These are phyloP conservation scores for Anastatus disparis DNA, from an alignment of 1,140 invertebrate species.

Conservation along the genomic window DNA sequence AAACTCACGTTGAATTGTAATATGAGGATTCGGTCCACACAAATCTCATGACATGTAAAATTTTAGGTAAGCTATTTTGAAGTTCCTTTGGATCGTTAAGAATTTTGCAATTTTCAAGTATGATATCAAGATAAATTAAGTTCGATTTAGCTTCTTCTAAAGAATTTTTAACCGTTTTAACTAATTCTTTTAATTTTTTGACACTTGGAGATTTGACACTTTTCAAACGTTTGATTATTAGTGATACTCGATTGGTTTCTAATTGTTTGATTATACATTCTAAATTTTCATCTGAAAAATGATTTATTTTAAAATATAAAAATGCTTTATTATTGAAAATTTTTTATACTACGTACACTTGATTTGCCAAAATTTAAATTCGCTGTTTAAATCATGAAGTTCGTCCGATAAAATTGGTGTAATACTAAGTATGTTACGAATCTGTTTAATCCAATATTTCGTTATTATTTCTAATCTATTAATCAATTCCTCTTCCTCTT, in stretches of 20 bases:
- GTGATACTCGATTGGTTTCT: slow-evolving; percentile 75
- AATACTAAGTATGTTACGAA: slow-evolving; percentile 79
- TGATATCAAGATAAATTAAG: slow-evolving; percentile 79
- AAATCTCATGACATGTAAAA: slow-evolving; percentile 80
- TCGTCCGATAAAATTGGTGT: slow-evolving; percentile 65
- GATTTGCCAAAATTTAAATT: slow-evolving; percentile 86
- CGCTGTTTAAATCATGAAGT: slow-evolving; percentile 76
- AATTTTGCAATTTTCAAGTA: slow-evolving; percentile 75
- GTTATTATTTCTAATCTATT: slow-evolving; percentile 83
- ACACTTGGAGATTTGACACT: slow-evolving; percentile 82
- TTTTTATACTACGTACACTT: slow-evolving; percentile 68
- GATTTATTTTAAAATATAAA: no score
- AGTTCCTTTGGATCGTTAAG: slow-evolving; percentile 71
- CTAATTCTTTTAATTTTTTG: slow-evolving; percentile 74
- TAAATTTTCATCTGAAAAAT: slow-evolving; percentile 80
- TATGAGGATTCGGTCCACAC: slow-evolving; percentile 86
- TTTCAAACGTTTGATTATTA: slow-evolving; percentile 78
- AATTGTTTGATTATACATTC: slow-evolving; percentile 80
- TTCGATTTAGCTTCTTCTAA: slow-evolving; percentile 62
- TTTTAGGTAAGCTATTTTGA: slow-evolving; percentile 73
- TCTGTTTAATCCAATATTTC: slow-evolving; percentile 85
- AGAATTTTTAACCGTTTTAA: slow-evolving; percentile 65
- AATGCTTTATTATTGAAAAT: neutral
- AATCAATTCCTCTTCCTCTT: slow-evolving; percentile 47
- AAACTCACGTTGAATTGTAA: slow-evolving; percentile 62